A percentile compares a stretch with the other conserved stretches of the same genome.
Evolutionary conservation across 2,113 vertebrate species (phyloP).

Genomic region (Regulus satrapa): DNA sequence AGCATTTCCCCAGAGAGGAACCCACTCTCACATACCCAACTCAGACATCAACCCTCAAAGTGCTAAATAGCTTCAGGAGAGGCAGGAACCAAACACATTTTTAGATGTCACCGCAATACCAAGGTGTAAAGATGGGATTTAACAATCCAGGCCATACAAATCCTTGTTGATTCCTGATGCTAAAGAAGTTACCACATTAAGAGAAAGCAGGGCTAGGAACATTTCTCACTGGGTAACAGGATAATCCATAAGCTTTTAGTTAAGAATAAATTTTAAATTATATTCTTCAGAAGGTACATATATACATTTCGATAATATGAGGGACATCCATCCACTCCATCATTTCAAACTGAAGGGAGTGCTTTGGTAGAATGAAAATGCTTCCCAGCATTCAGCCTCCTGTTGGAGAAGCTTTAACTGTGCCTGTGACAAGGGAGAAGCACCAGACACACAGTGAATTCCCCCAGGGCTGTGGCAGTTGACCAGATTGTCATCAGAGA

Average conservation of each 20-base stretch:
- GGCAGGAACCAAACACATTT: background rate
- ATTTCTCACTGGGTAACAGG: background rate
- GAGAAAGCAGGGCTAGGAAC: background rate
- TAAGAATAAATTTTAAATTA: background rate
- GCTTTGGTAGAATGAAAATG: background rate
- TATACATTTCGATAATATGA: background rate
- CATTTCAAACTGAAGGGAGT: background rate
- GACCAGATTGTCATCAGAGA: background rate
- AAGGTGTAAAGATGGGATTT: background rate
- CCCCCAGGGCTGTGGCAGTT: background rate
- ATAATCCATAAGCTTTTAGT: background rate
- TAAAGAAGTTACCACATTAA: background rate
- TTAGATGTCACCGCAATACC: background rate
- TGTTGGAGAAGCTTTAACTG: background rate
- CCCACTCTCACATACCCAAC: background rate
- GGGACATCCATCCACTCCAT: background rate
- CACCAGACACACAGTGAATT: background rate
- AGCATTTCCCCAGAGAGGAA: background rate
- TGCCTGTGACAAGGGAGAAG: background rate
- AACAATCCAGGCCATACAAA: background rate
- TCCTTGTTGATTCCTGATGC: background rate
- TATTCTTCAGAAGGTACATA: background rate
- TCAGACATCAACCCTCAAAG: background rate
- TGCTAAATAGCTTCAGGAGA: background rate
- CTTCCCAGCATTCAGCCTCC: background rate